Evolutionary conservation across 2,888 invertebrate species (phyloP).

Genomic region (Thysanoteuthis rhombus): DNA sequence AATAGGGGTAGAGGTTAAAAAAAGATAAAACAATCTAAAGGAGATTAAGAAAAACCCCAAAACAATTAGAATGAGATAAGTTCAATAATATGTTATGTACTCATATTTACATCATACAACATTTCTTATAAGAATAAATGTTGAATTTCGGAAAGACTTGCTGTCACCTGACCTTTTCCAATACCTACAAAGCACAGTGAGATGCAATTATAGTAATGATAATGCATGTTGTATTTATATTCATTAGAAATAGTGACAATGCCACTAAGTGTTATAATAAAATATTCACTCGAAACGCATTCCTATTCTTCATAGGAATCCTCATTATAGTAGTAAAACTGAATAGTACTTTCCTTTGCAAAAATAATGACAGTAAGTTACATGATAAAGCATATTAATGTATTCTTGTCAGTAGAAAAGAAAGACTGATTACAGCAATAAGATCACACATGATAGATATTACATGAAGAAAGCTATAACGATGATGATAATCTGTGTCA

Average conservation of each 20-base stretch:
- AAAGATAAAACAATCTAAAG: too few species aligned
- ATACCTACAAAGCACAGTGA: neutral
- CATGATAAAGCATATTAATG: neutral
- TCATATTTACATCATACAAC: neutral
- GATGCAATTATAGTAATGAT: neutral
- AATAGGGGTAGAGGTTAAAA: too few species aligned
- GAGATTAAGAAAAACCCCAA: too few species aligned
- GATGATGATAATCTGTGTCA: neutral
- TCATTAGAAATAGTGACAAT: neutral
- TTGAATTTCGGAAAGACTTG: neutral
- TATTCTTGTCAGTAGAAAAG: neutral
- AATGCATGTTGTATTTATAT: neutral
- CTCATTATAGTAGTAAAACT: neutral
- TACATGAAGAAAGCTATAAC: too few species aligned
- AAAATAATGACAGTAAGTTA: neutral
- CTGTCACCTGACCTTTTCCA: neutral
- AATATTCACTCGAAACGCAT: neutral
- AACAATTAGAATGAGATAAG: neutral
- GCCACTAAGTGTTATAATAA: neutral
- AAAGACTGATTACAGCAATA: neutral
- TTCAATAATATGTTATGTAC: neutral
- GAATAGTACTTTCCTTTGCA: neutral
- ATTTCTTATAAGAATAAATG: neutral
- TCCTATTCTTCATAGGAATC: neutral
- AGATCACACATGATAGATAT: neutral